Evolutionary conservation across 2,113 vertebrate species (phyloP).

Genomic region (Uropsilus gracilis): DNA sequence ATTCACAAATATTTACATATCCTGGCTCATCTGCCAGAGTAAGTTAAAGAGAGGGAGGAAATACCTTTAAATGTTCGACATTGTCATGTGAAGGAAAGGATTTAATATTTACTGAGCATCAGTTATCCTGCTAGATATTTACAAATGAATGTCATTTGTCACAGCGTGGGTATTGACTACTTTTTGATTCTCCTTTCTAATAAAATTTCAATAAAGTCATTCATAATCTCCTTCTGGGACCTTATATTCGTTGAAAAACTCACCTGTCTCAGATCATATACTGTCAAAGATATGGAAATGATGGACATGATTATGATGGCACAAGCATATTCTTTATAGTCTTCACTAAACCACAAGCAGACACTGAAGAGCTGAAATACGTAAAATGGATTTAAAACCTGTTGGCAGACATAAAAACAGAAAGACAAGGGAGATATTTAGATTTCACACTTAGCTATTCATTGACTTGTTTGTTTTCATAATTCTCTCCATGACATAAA

Average conservation of each 20-base stretch:
- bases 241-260: conserved; percentile 48
- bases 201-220: neutral
- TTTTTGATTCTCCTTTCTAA: neutral
- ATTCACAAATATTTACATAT: neutral
- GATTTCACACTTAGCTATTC: conserved; percentile 2
- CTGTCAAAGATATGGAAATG: conserved; percentile 85
- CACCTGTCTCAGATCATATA: conserved; percentile 89
- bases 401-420: conserved; percentile 71
- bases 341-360: conserved; percentile 89
- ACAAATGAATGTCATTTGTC: neutral
- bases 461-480: conserved; percentile 13
- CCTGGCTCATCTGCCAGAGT: neutral
- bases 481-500: neutral
- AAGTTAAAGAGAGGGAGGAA: neutral
- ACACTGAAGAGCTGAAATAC: conserved; percentile 90
- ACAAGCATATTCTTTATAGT: conserved; percentile 87
- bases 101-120: neutral
- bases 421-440: conserved; percentile 32
- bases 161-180: neutral
- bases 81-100: neutral
- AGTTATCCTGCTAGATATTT: neutral
- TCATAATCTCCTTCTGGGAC: neutral
- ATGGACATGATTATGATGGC: conserved; percentile 89
- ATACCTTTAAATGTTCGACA: neutral
- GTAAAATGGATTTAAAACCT: conserved; percentile 91